These are phyloP conservation scores for Hippocampus kuda DNA, from an alignment of 2,797 vertebrate genomes.

Conservation along the genomic window DNA sequence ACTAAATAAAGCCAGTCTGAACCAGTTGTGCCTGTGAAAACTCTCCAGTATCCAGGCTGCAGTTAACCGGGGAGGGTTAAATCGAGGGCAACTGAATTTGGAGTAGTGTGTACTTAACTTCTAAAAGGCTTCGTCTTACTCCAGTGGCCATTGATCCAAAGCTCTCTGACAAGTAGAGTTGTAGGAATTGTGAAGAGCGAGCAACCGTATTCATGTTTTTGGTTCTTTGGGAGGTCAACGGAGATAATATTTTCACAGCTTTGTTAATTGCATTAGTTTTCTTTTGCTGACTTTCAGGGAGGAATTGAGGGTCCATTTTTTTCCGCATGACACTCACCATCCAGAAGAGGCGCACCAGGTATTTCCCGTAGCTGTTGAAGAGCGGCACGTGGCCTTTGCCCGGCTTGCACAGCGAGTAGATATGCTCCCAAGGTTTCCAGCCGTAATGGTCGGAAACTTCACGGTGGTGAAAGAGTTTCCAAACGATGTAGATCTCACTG, in stretches of 20 bases:
- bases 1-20: background rate
- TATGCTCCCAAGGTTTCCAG: constrained; percentile 93
- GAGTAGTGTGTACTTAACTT: background rate
- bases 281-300: too few relatives aligned
- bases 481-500: constrained; percentile 79
- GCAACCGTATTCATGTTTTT: constrained; percentile 42
- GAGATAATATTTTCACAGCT: background rate
- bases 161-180: background rate
- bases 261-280: too few relatives aligned
- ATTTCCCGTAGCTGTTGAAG: constrained; percentile 87
- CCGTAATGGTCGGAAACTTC: constrained; percentile 27
- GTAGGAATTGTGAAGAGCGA: background rate
- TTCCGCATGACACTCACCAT: constrained; percentile 66
- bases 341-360: constrained; percentile 85
- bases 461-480: constrained; percentile 63
- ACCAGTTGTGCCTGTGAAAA: background rate
- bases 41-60: background rate
- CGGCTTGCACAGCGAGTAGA: constrained; percentile 84
- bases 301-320: too few relatives aligned
- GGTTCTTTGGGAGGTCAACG: constrained; percentile 26
- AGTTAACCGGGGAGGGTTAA: background rate
- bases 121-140: background rate
- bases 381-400: constrained; percentile 72
- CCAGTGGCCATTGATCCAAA: background rate
- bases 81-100: background rate